Percentiles rank a stretch among this genome's conserved stretches.
These are phyloP conservation scores for Acrocera orbiculus DNA, from an alignment of 2,888 invertebrate genomes.

Conservation along the genomic window DNA sequence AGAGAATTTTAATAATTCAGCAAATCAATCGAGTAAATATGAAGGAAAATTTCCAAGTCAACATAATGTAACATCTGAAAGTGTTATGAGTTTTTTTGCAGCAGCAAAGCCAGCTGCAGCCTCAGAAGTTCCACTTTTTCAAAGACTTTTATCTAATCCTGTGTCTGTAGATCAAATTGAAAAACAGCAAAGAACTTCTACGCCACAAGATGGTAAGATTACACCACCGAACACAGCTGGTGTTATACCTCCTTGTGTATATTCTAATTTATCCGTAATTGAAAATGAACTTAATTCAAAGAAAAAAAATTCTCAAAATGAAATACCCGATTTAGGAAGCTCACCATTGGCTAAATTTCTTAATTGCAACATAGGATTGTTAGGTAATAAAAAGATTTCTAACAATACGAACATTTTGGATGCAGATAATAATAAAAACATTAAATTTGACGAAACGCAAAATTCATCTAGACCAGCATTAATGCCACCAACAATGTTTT, in stretches of 20 bases:
- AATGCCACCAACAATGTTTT: slow-evolving; percentile 77
- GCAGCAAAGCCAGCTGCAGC: slow-evolving; percentile 33
- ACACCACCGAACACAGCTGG: slow-evolving; percentile 21
- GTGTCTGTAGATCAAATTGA: slow-evolving; percentile 75
- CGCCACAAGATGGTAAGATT: slow-evolving; percentile 41
- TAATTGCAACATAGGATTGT: slow-evolving; percentile 22
- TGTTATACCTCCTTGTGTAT: not conserved
- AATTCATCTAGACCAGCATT: slow-evolving; percentile 45
- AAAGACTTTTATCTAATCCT: slow-evolving; percentile 52
- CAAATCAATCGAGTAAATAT: slow-evolving; percentile 13
- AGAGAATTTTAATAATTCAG: slow-evolving; percentile 57
- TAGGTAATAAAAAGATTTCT: not conserved
- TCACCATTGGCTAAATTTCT: slow-evolving; percentile 40
- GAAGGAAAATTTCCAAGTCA: slow-evolving; percentile 11
- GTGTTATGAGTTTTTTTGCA: slow-evolving; percentile 77
- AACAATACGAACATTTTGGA: too few relatives aligned
- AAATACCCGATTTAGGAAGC: slow-evolving; percentile 21
- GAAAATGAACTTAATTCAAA: slow-evolving; percentile 8
- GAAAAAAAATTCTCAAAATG: slow-evolving; percentile 1
- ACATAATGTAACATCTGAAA: slow-evolving; percentile 57
- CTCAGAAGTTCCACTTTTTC: slow-evolving; percentile 46
- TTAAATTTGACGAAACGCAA: too few relatives aligned
- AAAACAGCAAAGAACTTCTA: slow-evolving; percentile 63
- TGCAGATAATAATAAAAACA: too few relatives aligned
- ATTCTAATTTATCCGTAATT: too few relatives aligned